Conservation (phyloP, 2,113 vertebrate genomes). For the Crotalus viridis region DNA sequence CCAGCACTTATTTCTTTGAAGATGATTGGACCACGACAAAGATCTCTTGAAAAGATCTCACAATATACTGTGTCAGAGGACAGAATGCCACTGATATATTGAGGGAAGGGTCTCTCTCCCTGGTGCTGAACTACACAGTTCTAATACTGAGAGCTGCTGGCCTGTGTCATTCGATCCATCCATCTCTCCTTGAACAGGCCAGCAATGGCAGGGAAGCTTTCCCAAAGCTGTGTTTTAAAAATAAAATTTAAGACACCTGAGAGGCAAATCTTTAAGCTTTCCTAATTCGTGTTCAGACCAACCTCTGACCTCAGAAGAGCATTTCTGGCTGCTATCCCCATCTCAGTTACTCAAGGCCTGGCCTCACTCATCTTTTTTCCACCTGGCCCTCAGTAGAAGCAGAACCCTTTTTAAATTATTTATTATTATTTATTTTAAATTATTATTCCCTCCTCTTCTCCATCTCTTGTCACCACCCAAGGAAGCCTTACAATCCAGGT, state of each 20-base stretch:
- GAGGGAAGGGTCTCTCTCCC: not conserved
- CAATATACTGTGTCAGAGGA: not conserved
- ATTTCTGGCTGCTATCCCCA: not conserved
- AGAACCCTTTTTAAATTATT: not conserved
- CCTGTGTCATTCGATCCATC: not conserved
- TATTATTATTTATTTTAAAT: not conserved
- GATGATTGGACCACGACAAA: not conserved
- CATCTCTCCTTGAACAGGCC: not conserved
- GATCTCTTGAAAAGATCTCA: not conserved
- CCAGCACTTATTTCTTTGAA: too few species aligned
- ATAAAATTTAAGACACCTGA: not conserved
- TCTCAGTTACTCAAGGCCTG: not conserved
- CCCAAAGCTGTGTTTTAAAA: not conserved
- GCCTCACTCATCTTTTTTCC: not conserved
- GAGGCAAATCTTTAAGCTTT: not conserved
- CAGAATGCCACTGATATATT: not conserved
- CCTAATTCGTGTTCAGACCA: not conserved
- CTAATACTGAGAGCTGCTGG: not conserved
- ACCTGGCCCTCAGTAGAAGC: not conserved
- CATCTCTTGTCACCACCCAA: not conserved
- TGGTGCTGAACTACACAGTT: not conserved
- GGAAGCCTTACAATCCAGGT: not conserved
- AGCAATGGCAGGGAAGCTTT: not conserved
- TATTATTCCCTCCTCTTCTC: not conserved
- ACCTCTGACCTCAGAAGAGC: not conserved